Evolutionary conservation across 1,140 invertebrate genomes (phyloP), one percentile per base, ranked within the genome.

Genomic region (Saccostrea cuccullata): DNA sequence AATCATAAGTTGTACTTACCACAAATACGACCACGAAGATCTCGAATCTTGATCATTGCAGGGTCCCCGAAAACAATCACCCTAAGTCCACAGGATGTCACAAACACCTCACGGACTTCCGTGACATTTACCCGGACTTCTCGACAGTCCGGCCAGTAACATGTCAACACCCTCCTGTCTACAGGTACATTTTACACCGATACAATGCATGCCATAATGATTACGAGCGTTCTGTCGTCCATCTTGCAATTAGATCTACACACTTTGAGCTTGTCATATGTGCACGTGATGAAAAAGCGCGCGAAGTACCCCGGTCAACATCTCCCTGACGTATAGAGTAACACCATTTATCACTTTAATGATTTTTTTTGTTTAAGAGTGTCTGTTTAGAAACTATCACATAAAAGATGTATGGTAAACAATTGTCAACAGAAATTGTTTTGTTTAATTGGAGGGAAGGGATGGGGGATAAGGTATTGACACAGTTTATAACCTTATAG

Each of bases 1-100:
- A 64, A 64, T 64, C 60, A 64, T 64, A 64, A 64, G 11, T 64
- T 64, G 60, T 64, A 82, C 73, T 82, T 82, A 82, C 73, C 73
- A 23, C 73, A 82, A 82, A 82, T 82, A 30, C 8, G 26, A 30
- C 73, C 26, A 82, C n/a, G 23, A 30, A 30, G 73, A 40, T 82
- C 73, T 15, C 73, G 17, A 26, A 82, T 82, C 26, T 36, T 36
- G 8, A 82, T 40, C 73, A 30, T 23, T 15, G 73, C 8, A 8
- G 73, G 73, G 73, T 82, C 30, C 30, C 30, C 30, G 30, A 36
- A 36, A 2, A 36, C 30, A 36, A 36, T 36, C 30, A 36, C 73
- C 11, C 36, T 82, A 8, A 82, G 23, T 82, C 73, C 15, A 23
- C 73, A 82, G 20, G 23, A 30, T 26, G 73, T 82, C 20, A 82